These are phyloP conservation scores for Callyntrura sp. DNA, from an alignment of 2,888 invertebrate species.

Conservation along the genomic window DNA sequence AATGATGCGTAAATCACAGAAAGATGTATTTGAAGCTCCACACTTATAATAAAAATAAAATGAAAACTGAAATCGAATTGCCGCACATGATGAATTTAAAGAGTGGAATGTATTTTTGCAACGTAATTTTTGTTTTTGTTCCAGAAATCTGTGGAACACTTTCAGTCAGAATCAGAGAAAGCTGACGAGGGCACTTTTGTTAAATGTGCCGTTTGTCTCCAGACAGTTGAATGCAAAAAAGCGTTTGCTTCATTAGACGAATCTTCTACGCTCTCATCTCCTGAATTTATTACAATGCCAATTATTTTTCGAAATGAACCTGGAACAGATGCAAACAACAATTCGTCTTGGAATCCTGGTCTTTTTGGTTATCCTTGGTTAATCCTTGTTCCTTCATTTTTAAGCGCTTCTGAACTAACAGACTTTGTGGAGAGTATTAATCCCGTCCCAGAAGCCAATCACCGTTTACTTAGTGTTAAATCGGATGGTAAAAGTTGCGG, in stretches of 20 bases:
- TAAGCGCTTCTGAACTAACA: slow-evolving; percentile 87
- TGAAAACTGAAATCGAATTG: no score
- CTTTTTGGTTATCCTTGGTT: slow-evolving; percentile 88
- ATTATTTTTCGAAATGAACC: slow-evolving; percentile 87
- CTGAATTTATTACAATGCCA: slow-evolving; percentile 85
- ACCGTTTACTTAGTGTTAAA: slow-evolving; percentile 76
- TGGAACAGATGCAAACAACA: slow-evolving; percentile 86
- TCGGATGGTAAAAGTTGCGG: slow-evolving; percentile 87
- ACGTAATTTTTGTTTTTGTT: no score
- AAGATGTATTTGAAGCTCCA: no score
- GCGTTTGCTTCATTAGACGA: slow-evolving; percentile 85
- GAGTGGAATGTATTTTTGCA: no score
- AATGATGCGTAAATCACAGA: no score
- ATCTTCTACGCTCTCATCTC: slow-evolving; percentile 9
- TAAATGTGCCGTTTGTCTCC: slow-evolving; percentile 86
- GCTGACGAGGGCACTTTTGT: slow-evolving; percentile 84
- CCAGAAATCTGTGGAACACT: slow-evolving; percentile 82
- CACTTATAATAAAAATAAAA: no score
- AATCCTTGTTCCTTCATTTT: slow-evolving; percentile 87
- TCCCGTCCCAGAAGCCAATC: slow-evolving; percentile 85
- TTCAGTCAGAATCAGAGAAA: slow-evolving; percentile 27
- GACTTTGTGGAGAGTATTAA: slow-evolving; percentile 86
- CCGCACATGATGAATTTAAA: no score
- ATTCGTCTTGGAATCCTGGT: slow-evolving; percentile 80
- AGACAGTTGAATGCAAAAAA: slow-evolving; percentile 85